Evolutionary conservation across 2,113 vertebrate species (phyloP).

Genomic region (Sterna hirundo): DNA sequence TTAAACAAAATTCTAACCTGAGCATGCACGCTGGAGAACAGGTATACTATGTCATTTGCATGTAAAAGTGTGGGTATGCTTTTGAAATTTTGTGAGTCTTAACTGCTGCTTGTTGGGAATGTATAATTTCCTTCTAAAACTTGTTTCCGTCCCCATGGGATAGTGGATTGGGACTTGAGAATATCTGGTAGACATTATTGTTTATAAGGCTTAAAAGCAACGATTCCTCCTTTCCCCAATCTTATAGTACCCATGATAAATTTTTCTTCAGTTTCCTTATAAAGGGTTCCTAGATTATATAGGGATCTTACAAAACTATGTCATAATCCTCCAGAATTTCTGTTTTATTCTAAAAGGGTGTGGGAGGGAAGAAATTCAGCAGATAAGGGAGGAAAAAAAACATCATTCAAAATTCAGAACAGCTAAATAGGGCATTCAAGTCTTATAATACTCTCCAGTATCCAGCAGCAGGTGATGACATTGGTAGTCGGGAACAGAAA

Average conservation of each 20-base stretch:
- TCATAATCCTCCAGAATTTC: neutral
- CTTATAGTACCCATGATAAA: neutral
- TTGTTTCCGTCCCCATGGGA: neutral
- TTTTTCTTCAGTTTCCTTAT: neutral
- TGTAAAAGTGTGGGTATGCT: neutral
- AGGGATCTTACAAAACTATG: neutral
- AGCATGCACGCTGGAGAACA: neutral
- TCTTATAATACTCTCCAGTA: slow-evolving; percentile 58
- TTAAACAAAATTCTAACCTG: neutral
- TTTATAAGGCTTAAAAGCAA: neutral
- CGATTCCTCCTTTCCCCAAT: neutral
- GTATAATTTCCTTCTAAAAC: neutral
- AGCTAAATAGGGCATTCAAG: slow-evolving; percentile 64
- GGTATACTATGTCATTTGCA: neutral
- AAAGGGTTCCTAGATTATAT: neutral
- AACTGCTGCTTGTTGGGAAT: neutral
- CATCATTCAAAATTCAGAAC: slow-evolving; percentile 34
- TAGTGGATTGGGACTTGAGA: neutral
- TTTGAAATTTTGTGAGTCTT: neutral
- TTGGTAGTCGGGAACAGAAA: neutral
- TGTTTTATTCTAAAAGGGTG: neutral
- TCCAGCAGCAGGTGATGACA: slow-evolving; percentile 28
- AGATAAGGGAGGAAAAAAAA: neutral
- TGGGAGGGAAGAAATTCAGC: neutral
- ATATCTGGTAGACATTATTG: neutral